These are phyloP conservation scores for Caenorhabditis briggsae DNA, from an alignment of 1,140 invertebrate species.

Conservation along the genomic window DNA sequence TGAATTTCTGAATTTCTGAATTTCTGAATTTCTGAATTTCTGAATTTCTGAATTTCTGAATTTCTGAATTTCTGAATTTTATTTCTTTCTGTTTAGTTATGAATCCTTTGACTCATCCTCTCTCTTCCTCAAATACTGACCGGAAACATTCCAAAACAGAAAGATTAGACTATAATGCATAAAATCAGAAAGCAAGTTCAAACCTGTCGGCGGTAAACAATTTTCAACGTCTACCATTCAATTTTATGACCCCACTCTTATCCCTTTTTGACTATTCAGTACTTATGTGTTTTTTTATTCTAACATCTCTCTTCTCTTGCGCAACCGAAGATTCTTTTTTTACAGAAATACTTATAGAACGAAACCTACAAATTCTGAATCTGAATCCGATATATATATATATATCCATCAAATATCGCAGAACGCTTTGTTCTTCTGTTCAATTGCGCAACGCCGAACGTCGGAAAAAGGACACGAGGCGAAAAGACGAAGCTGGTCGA, in stretches of 20 bases:
- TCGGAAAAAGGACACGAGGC: neutral
- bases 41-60: no score
- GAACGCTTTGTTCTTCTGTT: slow-evolving; percentile 45
- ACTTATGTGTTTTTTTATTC: slow-evolving; percentile 33
- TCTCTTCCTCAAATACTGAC: neutral
- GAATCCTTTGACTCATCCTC: neutral
- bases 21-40: no score
- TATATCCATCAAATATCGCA: neutral
- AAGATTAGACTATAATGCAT: neutral
- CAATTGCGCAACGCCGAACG: slow-evolving; percentile 41
- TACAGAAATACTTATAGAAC: neutral
- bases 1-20: no score
- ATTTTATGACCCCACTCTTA: slow-evolving; percentile 43
- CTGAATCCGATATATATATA: slow-evolving; percentile 33
- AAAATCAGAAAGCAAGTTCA: neutral
- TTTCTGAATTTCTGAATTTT: no score
- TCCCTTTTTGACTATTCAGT: slow-evolving; percentile 45
- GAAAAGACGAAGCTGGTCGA: slow-evolving; percentile 50
- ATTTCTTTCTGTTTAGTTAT: neutral
- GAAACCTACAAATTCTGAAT: neutral
- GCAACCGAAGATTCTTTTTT: neutral
- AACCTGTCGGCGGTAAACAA: slow-evolving; percentile 29
- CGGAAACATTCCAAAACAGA: neutral
- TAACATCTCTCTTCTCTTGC: neutral
- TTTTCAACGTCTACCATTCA: slow-evolving; percentile 28